Conservation (phyloP, 2,113 vertebrate genomes). For the Piprites chloris region DNA sequence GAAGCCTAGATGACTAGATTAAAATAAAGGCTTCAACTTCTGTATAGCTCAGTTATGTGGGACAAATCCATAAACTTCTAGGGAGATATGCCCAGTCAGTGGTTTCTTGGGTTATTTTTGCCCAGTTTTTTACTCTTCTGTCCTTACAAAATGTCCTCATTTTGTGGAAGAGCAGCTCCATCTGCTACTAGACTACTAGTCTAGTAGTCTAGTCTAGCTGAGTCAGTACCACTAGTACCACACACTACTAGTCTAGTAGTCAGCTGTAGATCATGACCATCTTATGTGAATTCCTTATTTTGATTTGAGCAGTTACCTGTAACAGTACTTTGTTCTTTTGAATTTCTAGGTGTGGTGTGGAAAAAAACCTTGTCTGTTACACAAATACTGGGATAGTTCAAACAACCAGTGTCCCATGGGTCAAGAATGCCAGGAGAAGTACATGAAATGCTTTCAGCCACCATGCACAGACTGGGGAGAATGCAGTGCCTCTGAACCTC, state of each 20-base stretch:
- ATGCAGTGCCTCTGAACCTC: slow-evolving; percentile 77
- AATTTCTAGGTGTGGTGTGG: slow-evolving; percentile 87
- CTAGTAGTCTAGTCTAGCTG: no score
- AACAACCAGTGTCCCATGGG: slow-evolving; percentile 76
- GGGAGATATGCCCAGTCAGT: not conserved
- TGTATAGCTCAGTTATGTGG: not conserved
- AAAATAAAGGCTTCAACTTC: not conserved
- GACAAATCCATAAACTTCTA: not conserved
- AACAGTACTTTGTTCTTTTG: not conserved
- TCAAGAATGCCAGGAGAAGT: slow-evolving; percentile 81
- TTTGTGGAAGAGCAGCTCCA: not conserved
- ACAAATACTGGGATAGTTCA: slow-evolving; percentile 22
- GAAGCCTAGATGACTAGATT: not conserved
- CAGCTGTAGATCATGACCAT: not conserved
- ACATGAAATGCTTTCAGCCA: slow-evolving; percentile 84
- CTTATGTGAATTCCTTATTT: not conserved
- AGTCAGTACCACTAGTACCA: no score
- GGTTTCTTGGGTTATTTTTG: not conserved
- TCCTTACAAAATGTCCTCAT: not conserved
- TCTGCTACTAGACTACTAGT: not conserved
- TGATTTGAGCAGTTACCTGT: not conserved
- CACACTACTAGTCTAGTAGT: no score
- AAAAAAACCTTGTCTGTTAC: slow-evolving; percentile 82
- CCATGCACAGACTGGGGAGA: slow-evolving; percentile 87
- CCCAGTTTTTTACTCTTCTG: not conserved